Conservation (phyloP, 1,140 invertebrate species). For the Calephelis virginiensis region DNA sequence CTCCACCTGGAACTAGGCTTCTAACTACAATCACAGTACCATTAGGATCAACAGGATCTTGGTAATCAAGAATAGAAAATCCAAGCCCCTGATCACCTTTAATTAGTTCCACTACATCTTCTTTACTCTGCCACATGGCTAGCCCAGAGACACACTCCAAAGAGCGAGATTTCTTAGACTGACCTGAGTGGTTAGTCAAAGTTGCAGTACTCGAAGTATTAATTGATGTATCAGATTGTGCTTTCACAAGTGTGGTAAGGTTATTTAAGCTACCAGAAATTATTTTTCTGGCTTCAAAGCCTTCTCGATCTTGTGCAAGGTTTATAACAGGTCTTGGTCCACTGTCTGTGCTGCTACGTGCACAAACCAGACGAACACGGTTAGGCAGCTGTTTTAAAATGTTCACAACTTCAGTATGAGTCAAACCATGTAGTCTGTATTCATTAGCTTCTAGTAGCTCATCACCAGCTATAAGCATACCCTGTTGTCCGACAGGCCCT, state of each 20-base stretch:
- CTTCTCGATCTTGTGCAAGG: conserved; percentile 86
- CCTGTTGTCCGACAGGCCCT: conserved; percentile 92
- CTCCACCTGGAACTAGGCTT: conserved; percentile 94
- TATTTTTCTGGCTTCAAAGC: conserved; percentile 87
- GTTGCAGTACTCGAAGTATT: conserved; percentile 86
- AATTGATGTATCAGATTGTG: conserved; percentile 92
- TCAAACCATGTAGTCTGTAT: conserved; percentile 89
- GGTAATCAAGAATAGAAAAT: conserved; percentile 96
- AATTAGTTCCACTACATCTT: conserved; percentile 90
- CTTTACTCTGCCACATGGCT: conserved; percentile 95
- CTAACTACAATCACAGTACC: conserved; percentile 96
- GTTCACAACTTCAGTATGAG: conserved; percentile 93
- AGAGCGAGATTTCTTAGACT: conserved; percentile 91
- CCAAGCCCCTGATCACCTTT: conserved; percentile 95
- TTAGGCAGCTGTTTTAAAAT: conserved; percentile 93
- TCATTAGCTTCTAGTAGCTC: conserved; percentile 95
- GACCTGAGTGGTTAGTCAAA: conserved; percentile 82
- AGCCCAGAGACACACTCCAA: conserved; percentile 93
- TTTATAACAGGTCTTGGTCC: conserved; percentile 85
- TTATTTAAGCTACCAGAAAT: conserved; percentile 87
- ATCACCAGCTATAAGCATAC: conserved; percentile 90
- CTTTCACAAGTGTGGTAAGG: conserved; percentile 87
- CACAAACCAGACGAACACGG: conserved; percentile 90
- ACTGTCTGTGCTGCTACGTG: conserved; percentile 78
- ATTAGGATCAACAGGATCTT: conserved; percentile 92